Conservation (phyloP, 2,888 invertebrate genomes). For the Polydrusus tereticollis region DNA sequence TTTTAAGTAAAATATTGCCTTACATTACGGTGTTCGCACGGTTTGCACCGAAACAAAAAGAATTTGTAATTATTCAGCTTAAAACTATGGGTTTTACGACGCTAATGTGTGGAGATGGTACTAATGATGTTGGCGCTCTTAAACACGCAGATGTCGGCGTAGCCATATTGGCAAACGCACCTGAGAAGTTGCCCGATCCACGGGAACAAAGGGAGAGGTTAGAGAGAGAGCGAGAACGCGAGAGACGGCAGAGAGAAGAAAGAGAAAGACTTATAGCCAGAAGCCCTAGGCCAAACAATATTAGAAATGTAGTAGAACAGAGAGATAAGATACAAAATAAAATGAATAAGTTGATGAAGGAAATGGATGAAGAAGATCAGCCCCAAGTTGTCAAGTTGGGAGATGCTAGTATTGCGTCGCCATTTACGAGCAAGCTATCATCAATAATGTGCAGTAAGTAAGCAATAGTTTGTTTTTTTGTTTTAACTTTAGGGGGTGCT, state of each 20-base stretch:
- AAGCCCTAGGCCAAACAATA: constrained; percentile 57
- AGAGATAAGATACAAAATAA: constrained; percentile 61
- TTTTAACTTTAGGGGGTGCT: neutral
- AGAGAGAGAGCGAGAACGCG: constrained; percentile 55
- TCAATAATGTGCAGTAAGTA: constrained; percentile 94
- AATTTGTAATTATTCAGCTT: constrained; percentile 90
- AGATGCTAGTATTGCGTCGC: constrained; percentile 99
- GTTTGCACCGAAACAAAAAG: constrained; percentile 99
- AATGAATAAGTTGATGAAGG: constrained; percentile 80
- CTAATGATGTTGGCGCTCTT: constrained; percentile 98
- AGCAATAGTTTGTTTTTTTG: no score
- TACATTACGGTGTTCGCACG: constrained; percentile 94
- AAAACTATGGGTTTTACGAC: constrained; percentile 91
- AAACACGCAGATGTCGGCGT: constrained; percentile 99
- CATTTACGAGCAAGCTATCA: constrained; percentile 97
- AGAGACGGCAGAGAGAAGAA: constrained; percentile 55
- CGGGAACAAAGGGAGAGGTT: constrained; percentile 61
- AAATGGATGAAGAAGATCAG: constrained; percentile 89
- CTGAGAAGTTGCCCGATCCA: constrained; percentile 70
- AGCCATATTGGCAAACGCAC: constrained; percentile 88
- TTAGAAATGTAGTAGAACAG: constrained; percentile 56
- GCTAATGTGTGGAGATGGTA: constrained; percentile 99
- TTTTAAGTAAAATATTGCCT: constrained; percentile 82
- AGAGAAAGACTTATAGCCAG: constrained; percentile 45
- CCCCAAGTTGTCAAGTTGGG: constrained; percentile 94